Base-by-base conservation (phyloP, 2,888 invertebrate species). In the Noctua janthe region DNA sequence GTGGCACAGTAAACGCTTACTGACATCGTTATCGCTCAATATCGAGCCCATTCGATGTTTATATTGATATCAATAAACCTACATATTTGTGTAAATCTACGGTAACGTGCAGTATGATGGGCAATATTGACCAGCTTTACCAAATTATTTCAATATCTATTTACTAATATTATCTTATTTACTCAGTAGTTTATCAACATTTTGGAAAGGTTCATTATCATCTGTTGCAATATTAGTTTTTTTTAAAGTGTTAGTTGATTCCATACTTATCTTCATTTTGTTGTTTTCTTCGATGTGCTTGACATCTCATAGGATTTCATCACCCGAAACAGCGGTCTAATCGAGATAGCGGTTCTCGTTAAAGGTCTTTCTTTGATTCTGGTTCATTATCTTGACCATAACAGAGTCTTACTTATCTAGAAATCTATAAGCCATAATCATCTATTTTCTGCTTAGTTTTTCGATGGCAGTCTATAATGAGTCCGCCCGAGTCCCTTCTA, bases 11-110 rank as follows among this genome's bases (percentile, higher is more conserved):
- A 77, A 87, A 87, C 56, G 74, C 71, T 79, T 72, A 75, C 74
- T 80, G 87, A 56, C 76, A 80, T 78, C 76, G 71, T 80, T 89
- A 88, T 82, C 89, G 87, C 74, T 74, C 71, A 64, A 80, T 76
- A 88, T 83, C 72, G 69, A 80, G 15, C 43, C 66, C 78, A 83
- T 70, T 82, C 59, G 23, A 59, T 83, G 59, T 86, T 82, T 80
- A 72, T 71, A 67, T 76, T 81, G 76, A 67, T 83, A 64, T 72
- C 72, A 59, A 86, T 76, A 81, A 69, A 62, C 62, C 70, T 49
- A 76, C 47, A 74, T 72, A 71, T 76, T 86, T 76, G 59, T 76
- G 47, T 43, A 71, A 76, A 76, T 70, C 67, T 35, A 77, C 29
- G 23, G 17, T 49, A 73, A 59, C 23, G 17, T 43, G 66, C 29